Percentiles rank a stretch among this genome's conserved stretches.
phyloP scores from a whole-genome alignment of 2,888 invertebrate species.

The Andrena hattorfiana region DNA sequence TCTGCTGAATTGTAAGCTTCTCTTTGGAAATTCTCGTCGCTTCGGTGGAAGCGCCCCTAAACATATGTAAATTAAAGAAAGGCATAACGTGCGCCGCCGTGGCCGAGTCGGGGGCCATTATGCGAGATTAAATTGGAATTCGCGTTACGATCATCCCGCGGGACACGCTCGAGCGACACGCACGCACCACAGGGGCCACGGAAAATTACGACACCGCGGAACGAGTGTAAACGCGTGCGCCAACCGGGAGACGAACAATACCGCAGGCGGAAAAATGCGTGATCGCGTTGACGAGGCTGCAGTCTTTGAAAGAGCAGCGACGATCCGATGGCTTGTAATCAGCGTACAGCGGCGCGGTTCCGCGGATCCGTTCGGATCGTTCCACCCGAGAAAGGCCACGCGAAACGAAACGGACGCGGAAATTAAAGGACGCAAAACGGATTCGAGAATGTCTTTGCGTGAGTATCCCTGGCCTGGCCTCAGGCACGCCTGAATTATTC shows the following conservation, averaged over 20 bases:
- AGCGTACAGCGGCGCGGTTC: too few species aligned
- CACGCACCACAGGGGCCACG: slow-evolving; percentile 14
- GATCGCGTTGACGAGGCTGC: too few species aligned
- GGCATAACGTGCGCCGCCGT: slow-evolving; percentile 1
- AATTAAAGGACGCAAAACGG: slow-evolving; percentile 3
- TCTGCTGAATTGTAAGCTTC: not conserved
- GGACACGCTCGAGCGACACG: slow-evolving; percentile 12
- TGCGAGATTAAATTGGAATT: slow-evolving; percentile 52
- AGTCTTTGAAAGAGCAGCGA: too few species aligned
- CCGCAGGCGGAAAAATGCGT: too few species aligned
- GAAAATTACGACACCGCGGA: slow-evolving; percentile 41
- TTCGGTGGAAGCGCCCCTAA: not conserved
- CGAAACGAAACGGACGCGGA: not conserved
- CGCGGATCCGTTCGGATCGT: not conserved
- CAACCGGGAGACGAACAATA: not conserved
- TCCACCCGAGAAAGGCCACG: not conserved
- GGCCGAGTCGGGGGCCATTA: slow-evolving; percentile 21
- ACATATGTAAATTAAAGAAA: slow-evolving; percentile 7
- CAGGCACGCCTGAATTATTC: slow-evolving; percentile 42
- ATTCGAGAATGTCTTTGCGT: not conserved
- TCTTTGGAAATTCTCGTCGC: not conserved
- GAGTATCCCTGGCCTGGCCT: slow-evolving; percentile 17
- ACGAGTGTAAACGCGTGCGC: not conserved
- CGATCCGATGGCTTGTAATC: too few species aligned
- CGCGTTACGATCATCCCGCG: slow-evolving; percentile 34